Percentiles rank a stretch among this genome's conserved stretches.
Conservation (phyloP, 2,797 vertebrate species). For the Tarsius wallacei region DNA sequence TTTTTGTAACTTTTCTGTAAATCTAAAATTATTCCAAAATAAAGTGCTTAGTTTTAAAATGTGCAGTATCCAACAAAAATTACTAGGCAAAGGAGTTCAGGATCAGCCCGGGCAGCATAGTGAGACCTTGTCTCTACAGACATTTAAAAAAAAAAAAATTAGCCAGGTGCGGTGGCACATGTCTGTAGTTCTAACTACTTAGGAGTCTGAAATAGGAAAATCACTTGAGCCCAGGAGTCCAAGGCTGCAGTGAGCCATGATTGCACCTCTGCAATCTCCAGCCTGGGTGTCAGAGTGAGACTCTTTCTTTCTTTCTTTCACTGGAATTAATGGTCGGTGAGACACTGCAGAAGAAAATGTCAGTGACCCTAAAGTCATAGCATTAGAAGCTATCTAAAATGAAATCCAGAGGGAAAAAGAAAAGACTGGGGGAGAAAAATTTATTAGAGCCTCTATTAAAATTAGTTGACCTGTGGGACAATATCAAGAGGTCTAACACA, state of each 20-base stretch:
- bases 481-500: not conserved
- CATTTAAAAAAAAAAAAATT: not conserved
- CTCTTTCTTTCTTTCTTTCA: too few species aligned
- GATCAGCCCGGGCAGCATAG: not conserved
- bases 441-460: not conserved
- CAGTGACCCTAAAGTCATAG: not conserved
- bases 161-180: not conserved
- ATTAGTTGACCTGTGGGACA: not conserved
- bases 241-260: not conserved
- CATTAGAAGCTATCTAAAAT: not conserved
- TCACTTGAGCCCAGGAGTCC: not conserved
- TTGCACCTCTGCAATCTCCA: not conserved
- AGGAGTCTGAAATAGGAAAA: not conserved
- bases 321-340: not conserved
- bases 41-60: not conserved
- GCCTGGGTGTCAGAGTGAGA: not conserved
- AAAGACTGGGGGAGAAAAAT: not conserved
- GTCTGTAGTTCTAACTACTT: not conserved
- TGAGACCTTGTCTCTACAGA: not conserved
- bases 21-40: constrained; percentile 62
- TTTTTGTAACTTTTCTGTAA: not conserved
- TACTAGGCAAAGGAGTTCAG: not conserved
- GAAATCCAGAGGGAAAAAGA: not conserved
- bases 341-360: not conserved
- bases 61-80: too few species aligned